These are phyloP conservation scores for Cerastoderma edule DNA, from an alignment of 2,888 invertebrate genomes.

Conservation along the genomic window DNA sequence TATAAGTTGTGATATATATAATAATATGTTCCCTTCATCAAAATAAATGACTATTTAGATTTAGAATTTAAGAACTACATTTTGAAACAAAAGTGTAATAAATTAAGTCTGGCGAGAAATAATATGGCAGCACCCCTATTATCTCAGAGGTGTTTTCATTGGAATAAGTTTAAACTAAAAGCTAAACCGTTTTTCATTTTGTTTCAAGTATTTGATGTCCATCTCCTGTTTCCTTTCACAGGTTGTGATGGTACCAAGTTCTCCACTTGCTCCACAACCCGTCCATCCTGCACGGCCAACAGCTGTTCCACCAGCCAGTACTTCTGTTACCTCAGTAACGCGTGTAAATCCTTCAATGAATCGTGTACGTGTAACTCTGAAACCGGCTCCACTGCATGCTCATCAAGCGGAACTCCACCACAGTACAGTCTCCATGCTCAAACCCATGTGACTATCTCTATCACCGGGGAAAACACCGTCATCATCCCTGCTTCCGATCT, in stretches of 20 bases:
- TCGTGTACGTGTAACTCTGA: conserved; percentile 68
- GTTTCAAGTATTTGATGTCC: too few relatives aligned
- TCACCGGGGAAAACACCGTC: conserved; percentile 36
- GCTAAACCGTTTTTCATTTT: too few relatives aligned
- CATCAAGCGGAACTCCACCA: conserved; percentile 39
- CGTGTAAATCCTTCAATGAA: conserved; percentile 59
- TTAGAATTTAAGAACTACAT: too few relatives aligned
- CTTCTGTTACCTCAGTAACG: conserved; percentile 61
- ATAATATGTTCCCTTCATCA: too few relatives aligned
- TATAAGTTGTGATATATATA: too few relatives aligned
- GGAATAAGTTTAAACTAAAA: too few relatives aligned
- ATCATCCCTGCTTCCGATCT: conserved; percentile 43
- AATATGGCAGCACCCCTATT: too few relatives aligned
- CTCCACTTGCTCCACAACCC: conserved; percentile 49
- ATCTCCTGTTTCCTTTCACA: conserved; percentile 49
- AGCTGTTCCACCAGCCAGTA: conserved; percentile 54
- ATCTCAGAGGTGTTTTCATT: too few relatives aligned
- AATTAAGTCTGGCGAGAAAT: too few relatives aligned
- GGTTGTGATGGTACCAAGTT: conserved; percentile 63
- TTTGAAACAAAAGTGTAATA: too few relatives aligned
- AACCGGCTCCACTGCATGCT: conserved; percentile 10
- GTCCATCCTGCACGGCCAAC: conserved; percentile 33
- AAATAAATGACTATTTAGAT: too few relatives aligned
- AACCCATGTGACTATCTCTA: conserved; percentile 47
- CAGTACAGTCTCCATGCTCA: conserved; percentile 50